Conservation (phyloP, 1,140 invertebrate genomes). For the Drosophila littoralis region DNA sequence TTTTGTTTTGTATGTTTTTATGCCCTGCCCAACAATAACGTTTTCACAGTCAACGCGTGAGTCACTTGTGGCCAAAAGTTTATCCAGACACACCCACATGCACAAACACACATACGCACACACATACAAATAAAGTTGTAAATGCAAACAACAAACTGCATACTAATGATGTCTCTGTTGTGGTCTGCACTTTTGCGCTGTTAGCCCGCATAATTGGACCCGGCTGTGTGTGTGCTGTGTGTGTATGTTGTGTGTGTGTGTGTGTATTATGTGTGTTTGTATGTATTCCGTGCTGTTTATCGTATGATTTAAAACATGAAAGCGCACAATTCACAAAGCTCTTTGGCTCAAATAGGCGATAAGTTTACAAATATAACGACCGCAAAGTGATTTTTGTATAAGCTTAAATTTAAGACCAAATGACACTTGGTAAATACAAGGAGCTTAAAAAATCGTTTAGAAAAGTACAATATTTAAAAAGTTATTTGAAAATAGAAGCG, state of each 20-base stretch:
- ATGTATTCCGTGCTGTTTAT: slow-evolving; percentile 6
- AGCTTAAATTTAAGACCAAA: not conserved
- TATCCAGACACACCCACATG: slow-evolving; percentile 11
- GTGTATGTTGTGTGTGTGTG: not conserved
- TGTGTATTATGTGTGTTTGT: not conserved
- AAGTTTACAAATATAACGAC: slow-evolving; percentile 6
- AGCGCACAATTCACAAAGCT: not conserved
- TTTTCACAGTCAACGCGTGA: slow-evolving; percentile 22
- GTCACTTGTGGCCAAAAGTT: slow-evolving; percentile 47
- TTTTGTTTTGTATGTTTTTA: slow-evolving; percentile 2
- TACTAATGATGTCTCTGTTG: slow-evolving; percentile 55
- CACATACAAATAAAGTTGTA: slow-evolving; percentile 6
- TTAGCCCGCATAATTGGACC: slow-evolving; percentile 42
- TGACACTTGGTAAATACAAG: not conserved
- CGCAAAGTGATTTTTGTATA: not conserved
- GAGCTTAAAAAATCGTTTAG: not conserved
- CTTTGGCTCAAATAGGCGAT: slow-evolving; percentile 5
- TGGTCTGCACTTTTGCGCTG: slow-evolving; percentile 46
- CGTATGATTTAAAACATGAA: slow-evolving; percentile 30
- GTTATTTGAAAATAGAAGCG: not conserved
- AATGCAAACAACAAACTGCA: slow-evolving; percentile 52
- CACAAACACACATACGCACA: not conserved
- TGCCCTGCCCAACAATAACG: slow-evolving; percentile 3
- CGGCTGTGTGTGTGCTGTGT: slow-evolving; percentile 1
- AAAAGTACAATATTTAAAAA: not conserved